Base-by-base conservation (phyloP, 2,797 vertebrate species). In the Myoxocephalus aenaeus region DNA sequence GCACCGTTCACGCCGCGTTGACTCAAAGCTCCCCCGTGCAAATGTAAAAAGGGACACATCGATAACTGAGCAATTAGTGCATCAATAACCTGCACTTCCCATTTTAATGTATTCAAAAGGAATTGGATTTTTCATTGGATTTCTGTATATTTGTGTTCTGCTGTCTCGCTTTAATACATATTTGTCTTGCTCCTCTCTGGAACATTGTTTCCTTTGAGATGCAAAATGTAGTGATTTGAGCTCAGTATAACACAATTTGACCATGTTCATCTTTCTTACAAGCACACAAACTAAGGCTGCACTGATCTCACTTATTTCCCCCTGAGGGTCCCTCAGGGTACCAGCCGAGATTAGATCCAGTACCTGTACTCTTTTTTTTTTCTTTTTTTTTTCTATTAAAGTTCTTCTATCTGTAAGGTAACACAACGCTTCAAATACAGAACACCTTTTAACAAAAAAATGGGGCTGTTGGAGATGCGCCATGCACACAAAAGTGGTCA, bases 61-160 rank as follows among this genome's bases (percentile, higher is more conserved):
- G 79, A 95, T 95, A 93, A 77, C 80, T 1, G 77, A 89, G 90
- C 94, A 94, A 94, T 95, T 95, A 95, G 92, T 91, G 64, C 87
- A 86, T 95, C 94, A 91, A 94, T 96, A 94, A 81, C 80, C 86
- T 82, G 90, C 92, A 92, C 91, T 93, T 93, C 83, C 85, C 90
- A 87, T 93, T 93, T 93, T 86, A 92, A 92, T 91, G 84, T 89
- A 94, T 95, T 92, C 88, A 83, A 78, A 90, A 90, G 83, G 70
- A 92, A 93, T 93, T 87, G 88, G 86, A 92, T 93, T 93, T 93
- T 79, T 85, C 74, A 92, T 93, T 79, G 86, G 84, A 93, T 94
- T 93, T 90, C 80, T 90, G 86, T 86, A 84, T 87, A 81, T 93
- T 90, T 90, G 77, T 93, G 86, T 91, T 93, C 90, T 86, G 75